Evolutionary conservation across 2,888 invertebrate genomes (phyloP).

Genomic region (Pseudoips prasinana): DNA sequence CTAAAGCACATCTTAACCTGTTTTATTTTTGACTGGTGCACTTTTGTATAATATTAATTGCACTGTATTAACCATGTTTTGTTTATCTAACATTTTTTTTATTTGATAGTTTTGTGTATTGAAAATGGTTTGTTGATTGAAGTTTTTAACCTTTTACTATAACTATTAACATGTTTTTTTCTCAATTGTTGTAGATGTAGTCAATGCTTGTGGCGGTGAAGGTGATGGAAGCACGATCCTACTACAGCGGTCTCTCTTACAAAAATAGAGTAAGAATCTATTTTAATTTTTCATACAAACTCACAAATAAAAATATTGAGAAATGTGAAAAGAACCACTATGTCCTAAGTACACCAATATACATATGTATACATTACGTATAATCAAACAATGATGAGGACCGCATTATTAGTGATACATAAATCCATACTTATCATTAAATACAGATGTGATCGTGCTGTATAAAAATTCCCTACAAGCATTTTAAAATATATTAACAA

Average conservation of each 20-base stretch:
- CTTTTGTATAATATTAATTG: not conserved
- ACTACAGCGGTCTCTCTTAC: constrained; percentile 81
- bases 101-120: not conserved
- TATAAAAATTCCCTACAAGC: constrained; percentile 55
- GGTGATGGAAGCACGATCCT: constrained; percentile 85
- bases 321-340: constrained; percentile 2
- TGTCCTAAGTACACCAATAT: constrained; percentile 10
- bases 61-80: not conserved
- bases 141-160: constrained; percentile 11
- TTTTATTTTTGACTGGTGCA: too few relatives aligned
- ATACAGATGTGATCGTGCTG: constrained; percentile 51
- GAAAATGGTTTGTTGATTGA: constrained; percentile 3
- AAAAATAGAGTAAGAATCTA: constrained; percentile 74
- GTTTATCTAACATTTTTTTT: not conserved
- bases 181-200: constrained; percentile 90
- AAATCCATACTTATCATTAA: constrained; percentile 2
- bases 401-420: constrained; percentile 39
- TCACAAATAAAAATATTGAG: constrained; percentile 1
- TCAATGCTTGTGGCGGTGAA: constrained; percentile 94
- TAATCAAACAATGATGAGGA: constrained; percentile 32
- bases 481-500: constrained; percentile 40
- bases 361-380: constrained; percentile 5
- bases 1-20: too few relatives aligned
- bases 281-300: constrained; percentile 35
- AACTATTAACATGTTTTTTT: constrained; percentile 67